Conservation (phyloP, 2,797 vertebrate genomes). For the Spinus olivaceus region DNA sequence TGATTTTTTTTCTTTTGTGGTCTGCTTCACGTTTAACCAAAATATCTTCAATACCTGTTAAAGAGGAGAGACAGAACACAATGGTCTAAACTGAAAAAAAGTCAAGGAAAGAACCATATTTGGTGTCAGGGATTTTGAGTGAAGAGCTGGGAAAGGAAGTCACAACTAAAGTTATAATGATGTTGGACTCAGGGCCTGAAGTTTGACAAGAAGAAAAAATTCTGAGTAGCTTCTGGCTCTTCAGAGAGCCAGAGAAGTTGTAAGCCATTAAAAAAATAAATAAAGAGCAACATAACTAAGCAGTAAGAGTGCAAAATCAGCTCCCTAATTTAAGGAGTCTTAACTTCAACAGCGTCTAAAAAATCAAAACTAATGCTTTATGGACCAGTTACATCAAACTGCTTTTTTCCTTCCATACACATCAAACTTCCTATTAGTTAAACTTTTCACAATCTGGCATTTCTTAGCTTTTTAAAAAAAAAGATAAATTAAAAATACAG, state of each 20-base stretch:
- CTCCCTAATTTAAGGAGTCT: neutral
- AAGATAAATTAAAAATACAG: neutral
- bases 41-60: constrained; percentile 93
- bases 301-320: neutral
- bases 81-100: neutral
- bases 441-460: neutral
- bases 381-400: neutral
- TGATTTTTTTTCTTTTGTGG: constrained; percentile 79
- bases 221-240: neutral
- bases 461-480: neutral
- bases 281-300: neutral
- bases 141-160: neutral
- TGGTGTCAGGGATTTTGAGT: neutral
- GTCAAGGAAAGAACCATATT: neutral
- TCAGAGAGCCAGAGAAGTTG: neutral
- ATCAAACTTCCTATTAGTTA: neutral
- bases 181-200: neutral
- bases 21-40: constrained; percentile 89
- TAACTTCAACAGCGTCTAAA: neutral
- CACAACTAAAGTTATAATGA: neutral
- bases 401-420: neutral
- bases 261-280: neutral
- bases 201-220: neutral
- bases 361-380: neutral
- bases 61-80: neutral